Percentiles rank a stretch among this genome's conserved stretches.
These are phyloP conservation scores for Glossophaga mutica DNA, from an alignment of 2,797 vertebrate genomes.

Conservation along the genomic window DNA sequence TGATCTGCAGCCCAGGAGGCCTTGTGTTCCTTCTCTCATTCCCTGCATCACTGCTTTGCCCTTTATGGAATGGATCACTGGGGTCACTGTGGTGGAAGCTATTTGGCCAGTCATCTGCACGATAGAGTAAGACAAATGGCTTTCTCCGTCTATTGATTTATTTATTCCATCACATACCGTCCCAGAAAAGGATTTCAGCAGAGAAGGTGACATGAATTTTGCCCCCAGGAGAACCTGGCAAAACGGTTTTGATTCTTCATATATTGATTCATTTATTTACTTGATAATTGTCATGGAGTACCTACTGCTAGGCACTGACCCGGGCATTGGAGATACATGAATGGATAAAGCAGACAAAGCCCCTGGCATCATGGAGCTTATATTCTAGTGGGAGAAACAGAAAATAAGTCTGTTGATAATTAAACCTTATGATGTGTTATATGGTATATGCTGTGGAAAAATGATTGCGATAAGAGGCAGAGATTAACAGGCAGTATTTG, in stretches of 20 bases:
- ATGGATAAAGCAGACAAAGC: background rate
- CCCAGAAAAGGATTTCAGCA: background rate
- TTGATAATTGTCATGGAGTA: background rate
- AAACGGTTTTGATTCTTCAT: background rate
- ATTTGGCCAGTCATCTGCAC: background rate
- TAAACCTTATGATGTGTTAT: background rate
- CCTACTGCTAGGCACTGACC: background rate
- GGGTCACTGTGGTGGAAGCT: background rate
- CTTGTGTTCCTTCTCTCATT: background rate
- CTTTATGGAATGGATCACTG: background rate
- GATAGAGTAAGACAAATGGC: background rate
- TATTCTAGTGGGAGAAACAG: background rate
- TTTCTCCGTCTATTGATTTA: background rate
- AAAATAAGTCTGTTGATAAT: background rate
- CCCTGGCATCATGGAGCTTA: background rate
- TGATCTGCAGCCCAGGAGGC: background rate
- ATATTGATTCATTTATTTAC: background rate
- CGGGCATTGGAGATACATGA: accelerated
- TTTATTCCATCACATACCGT: background rate
- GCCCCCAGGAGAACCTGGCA: background rate
- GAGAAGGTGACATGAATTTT: background rate
- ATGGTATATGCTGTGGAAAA: background rate
- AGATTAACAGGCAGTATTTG: background rate
- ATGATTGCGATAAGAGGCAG: background rate
- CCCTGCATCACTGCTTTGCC: background rate